Conservation (phyloP, 2,797 vertebrate species). For the Trematomus bernacchii region DNA sequence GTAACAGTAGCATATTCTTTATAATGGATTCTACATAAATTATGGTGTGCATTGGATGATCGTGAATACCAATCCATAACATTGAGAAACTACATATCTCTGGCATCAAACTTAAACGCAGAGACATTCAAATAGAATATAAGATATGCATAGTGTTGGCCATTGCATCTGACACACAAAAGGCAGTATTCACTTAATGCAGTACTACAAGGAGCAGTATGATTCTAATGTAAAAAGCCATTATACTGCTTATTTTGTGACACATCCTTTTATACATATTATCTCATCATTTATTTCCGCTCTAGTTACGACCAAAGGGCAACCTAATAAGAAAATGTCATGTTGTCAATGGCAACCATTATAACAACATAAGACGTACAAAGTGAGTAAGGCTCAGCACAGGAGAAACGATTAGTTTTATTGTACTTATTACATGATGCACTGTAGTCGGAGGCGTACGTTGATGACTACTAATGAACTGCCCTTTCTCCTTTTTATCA, state of each 20-base stretch:
- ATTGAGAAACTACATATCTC: not conserved
- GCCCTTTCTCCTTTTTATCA: not conserved
- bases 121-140: not conserved
- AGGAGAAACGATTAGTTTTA: not conserved
- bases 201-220: not conserved
- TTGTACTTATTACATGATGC: not conserved
- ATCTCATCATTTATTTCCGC: not conserved
- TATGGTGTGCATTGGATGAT: conserved; percentile 32
- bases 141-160: not conserved
- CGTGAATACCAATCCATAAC: conserved; percentile 21
- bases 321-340: not conserved
- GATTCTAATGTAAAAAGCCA: not conserved
- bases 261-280: not conserved
- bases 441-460: not conserved
- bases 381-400: not conserved
- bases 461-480: conserved; percentile 28
- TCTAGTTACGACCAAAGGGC: not conserved
- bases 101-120: not conserved
- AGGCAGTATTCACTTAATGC: not conserved
- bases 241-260: not conserved
- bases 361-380: not conserved
- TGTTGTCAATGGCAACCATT: not conserved
- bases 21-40: conserved; percentile 49
- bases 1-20: conserved; percentile 2
- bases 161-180: not conserved